These are phyloP conservation scores for Chloroclysta siterata DNA, from an alignment of 2,888 invertebrate genomes.

Conservation along the genomic window DNA sequence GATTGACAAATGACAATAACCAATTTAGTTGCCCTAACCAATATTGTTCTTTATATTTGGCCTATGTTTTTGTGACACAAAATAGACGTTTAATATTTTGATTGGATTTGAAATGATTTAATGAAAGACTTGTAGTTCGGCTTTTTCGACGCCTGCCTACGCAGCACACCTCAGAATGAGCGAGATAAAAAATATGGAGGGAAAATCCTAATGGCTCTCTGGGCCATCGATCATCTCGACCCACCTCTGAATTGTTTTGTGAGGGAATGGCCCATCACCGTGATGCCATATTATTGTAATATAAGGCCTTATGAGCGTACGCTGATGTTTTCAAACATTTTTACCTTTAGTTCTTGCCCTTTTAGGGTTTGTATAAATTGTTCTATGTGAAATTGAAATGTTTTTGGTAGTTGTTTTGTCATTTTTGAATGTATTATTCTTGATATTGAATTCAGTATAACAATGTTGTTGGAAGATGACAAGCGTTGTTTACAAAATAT, in stretches of 20 bases:
- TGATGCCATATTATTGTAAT: slow-evolving; percentile 41
- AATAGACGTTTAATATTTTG: too few species aligned
- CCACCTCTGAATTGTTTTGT: slow-evolving; percentile 52
- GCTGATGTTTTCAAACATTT: slow-evolving; percentile 19
- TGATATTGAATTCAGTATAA: too few species aligned
- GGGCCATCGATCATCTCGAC: slow-evolving; percentile 59
- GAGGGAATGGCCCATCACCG: slow-evolving; percentile 38
- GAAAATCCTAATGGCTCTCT: slow-evolving; percentile 52
- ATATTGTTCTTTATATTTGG: too few species aligned
- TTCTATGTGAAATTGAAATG: neutral
- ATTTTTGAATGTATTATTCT: neutral
- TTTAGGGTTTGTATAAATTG: slow-evolving; percentile 2
- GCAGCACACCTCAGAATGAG: slow-evolving; percentile 25
- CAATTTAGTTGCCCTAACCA: too few species aligned
- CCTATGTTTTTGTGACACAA: too few species aligned
- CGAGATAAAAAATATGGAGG: slow-evolving; percentile 48
- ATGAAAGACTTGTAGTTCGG: too few species aligned
- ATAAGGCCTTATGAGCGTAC: slow-evolving; percentile 33
- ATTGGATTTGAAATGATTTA: too few species aligned
- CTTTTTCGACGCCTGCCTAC: neutral
- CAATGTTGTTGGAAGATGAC: neutral
- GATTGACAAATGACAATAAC: too few species aligned
- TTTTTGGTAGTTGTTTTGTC: neutral
- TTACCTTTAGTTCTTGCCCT: slow-evolving; percentile 1
- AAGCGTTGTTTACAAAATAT: too few species aligned